A percentile compares a stretch with the other conserved stretches of the same genome.
These are phyloP conservation scores for Ormyrus nitidulus DNA, from an alignment of 2,888 invertebrate genomes.

Conservation along the genomic window DNA sequence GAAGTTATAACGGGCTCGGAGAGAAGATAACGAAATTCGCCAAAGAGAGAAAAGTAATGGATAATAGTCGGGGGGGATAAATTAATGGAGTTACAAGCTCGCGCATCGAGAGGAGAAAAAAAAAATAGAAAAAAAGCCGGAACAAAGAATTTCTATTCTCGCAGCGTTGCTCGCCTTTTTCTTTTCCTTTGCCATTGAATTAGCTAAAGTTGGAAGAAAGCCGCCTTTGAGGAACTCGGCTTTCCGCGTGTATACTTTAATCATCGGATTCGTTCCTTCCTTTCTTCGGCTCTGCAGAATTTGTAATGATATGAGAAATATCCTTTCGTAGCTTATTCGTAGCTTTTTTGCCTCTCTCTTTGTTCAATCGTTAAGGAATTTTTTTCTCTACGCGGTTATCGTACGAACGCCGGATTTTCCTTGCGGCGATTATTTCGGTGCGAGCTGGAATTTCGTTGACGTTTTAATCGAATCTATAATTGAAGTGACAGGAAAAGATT, in stretches of 20 bases:
- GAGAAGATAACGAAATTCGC: conserved; percentile 39
- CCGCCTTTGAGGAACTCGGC: too few species aligned
- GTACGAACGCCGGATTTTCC: not conserved
- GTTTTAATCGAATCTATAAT: too few species aligned
- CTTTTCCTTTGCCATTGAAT: too few species aligned
- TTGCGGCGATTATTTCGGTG: too few species aligned
- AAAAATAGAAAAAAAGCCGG: not conserved
- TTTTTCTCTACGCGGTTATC: not conserved
- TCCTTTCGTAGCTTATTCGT: conserved; percentile 1
- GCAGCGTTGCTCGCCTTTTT: not conserved
- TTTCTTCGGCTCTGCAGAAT: not conserved
- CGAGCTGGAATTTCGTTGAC: too few species aligned
- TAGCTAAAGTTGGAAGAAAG: too few species aligned
- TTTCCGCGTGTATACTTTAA: not conserved
- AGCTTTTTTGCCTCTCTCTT: not conserved
- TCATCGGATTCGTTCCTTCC: not conserved
- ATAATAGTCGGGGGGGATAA: not conserved
- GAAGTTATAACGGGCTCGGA: conserved; percentile 22
- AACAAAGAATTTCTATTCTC: conserved; percentile 4
- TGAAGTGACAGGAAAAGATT: too few species aligned
- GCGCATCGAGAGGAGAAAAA: conserved; percentile 1
- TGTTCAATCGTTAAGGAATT: not conserved
- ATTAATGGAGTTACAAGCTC: conserved; percentile 31
- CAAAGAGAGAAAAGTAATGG: conserved; percentile 22
- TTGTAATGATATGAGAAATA: conserved; percentile 5